Conservation (phyloP, 2,797 vertebrate genomes). For the Thunnus albacares region DNA sequence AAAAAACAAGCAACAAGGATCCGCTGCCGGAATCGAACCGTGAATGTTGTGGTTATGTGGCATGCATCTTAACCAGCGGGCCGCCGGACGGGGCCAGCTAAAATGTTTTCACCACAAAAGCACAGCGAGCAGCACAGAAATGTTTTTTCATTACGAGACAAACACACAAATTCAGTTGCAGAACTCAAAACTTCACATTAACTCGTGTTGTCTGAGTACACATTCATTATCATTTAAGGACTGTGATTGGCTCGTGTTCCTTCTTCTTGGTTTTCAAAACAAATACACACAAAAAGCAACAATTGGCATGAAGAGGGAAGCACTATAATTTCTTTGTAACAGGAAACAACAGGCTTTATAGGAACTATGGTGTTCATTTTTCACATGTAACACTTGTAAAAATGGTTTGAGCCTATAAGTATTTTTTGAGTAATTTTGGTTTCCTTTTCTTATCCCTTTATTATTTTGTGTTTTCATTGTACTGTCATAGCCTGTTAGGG, state of each 20-base stretch:
- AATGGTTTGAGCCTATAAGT: not conserved
- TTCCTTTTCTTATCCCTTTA: not conserved
- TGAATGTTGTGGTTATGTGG: too few species aligned
- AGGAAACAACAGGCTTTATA: constrained; percentile 1
- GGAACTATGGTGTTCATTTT: not conserved
- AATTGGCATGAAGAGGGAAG: not conserved
- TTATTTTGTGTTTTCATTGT: not conserved
- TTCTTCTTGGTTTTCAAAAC: not conserved
- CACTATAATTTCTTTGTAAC: not conserved
- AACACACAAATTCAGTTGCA: not conserved
- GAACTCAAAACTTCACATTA: not conserved
- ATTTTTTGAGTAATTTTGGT: not conserved
- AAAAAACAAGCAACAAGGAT: not conserved
- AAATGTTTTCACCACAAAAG: too few species aligned
- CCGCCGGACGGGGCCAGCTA: too few species aligned
- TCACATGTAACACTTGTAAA: not conserved
- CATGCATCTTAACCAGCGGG: too few species aligned
- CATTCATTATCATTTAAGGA: not conserved
- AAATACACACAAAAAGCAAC: not conserved
- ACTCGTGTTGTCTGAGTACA: not conserved
- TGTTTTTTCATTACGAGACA: not conserved
- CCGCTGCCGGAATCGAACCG: too few species aligned
- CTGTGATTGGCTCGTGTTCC: not conserved
- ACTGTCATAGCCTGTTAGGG: not conserved
- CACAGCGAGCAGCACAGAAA: not conserved